Evolutionary conservation across 2,797 vertebrate species (phyloP).

Genomic region (Fistularia commersonii): DNA sequence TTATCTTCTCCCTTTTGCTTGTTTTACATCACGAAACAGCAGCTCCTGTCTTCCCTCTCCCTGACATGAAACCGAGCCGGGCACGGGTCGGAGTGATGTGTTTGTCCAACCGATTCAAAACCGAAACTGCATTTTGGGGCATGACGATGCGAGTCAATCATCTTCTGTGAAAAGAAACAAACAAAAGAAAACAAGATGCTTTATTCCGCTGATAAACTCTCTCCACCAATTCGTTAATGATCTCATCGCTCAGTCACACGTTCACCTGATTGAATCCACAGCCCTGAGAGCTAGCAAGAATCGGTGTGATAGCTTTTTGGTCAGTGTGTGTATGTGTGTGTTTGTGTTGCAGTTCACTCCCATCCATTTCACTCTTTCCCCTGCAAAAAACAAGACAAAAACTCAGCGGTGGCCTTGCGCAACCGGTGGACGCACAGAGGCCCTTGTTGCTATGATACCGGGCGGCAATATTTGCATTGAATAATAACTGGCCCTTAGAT

Average conservation of each 20-base stretch:
- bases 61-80: no score
- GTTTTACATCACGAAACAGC: no score
- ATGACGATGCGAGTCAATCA: no score
- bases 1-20: conserved; percentile 7
- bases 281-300: conserved; percentile 1
- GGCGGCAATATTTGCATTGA: conserved; percentile 68
- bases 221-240: conserved; percentile 41
- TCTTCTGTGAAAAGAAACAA: no score
- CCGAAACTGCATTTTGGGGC: no score
- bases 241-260: conserved; percentile 27
- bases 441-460: conserved; percentile 77
- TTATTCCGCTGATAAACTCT: conserved; percentile 18
- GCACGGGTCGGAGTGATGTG: conserved; percentile 7
- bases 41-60: no score
- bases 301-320: neutral
- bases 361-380: conserved; percentile 23
- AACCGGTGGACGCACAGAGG: conserved; percentile 35
- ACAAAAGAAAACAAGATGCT: neutral
- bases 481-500: conserved; percentile 65
- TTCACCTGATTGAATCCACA: neutral
- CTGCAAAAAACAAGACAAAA: conserved; percentile 5
- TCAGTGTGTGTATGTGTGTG: neutral
- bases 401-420: conserved; percentile 35
- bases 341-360: conserved; percentile 10
- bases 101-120: no score